A percentile compares a stretch with the other conserved stretches of the same genome.
phyloP scores from a whole-genome alignment of 2,888 invertebrate species.

The Desoria tigrina region DNA sequence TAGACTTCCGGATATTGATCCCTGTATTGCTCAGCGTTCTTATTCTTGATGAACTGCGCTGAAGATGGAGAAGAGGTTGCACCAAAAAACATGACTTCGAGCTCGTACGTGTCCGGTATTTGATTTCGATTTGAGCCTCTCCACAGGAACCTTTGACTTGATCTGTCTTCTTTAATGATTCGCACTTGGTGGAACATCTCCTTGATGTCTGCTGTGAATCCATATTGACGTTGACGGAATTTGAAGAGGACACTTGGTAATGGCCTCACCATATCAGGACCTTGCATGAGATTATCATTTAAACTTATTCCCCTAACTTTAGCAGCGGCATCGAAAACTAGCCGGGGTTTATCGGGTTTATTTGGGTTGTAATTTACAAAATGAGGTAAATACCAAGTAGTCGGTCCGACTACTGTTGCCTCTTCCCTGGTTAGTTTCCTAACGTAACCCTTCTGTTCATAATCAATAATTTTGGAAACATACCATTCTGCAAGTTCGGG shows the following conservation, averaged over 20 bases:
- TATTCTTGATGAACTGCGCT: slow-evolving; percentile 7
- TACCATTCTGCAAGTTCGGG: slow-evolving; percentile 15
- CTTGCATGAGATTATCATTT: slow-evolving; percentile 36
- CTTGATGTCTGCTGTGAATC: too few species aligned
- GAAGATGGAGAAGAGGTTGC: slow-evolving; percentile 9
- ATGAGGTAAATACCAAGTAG: slow-evolving; percentile 45
- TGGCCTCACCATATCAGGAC: slow-evolving; percentile 25
- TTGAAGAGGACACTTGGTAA: slow-evolving; percentile 13
- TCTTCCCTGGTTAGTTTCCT: slow-evolving; percentile 14
- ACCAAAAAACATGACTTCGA: slow-evolving; percentile 16
- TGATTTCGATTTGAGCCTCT: neutral
- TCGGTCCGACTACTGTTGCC: neutral
- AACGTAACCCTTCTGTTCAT: slow-evolving; percentile 23
- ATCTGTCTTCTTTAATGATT: slow-evolving; percentile 1
- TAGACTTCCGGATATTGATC: neutral
- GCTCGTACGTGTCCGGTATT: neutral
- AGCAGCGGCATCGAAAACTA: too few species aligned
- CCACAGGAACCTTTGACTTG: slow-evolving; percentile 17
- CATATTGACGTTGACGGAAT: too few species aligned
- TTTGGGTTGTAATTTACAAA: slow-evolving; percentile 40
- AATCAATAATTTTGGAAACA: slow-evolving; percentile 16
- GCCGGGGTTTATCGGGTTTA: slow-evolving; percentile 44
- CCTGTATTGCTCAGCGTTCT: neutral
- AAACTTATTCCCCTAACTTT: slow-evolving; percentile 23
- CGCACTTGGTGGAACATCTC: too few species aligned